Evolutionary conservation across 2,888 invertebrate species (phyloP), one percentile per base, ranked within the genome.

Genomic region (Cerceris ruficornis): DNA sequence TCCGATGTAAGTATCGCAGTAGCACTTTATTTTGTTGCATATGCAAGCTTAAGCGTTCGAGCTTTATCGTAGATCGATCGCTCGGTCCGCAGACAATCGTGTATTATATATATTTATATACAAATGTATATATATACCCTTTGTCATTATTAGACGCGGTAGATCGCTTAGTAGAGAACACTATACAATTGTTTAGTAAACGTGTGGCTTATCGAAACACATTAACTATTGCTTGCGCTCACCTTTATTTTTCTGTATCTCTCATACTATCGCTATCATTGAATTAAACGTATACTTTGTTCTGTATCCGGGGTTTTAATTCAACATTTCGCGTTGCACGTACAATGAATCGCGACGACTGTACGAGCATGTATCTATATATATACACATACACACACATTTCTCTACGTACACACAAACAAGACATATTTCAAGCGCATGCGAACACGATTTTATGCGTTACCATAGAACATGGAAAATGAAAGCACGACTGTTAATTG

Each of bases 1-100:
- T 83, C 85, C 81, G 85, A 85, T 85, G 85, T 85, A 85, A 85
- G 85, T 85, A 85, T 83, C 82, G 85, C 85, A 85, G 84, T 85
- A 84, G 85, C 84, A 82, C 81, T 82, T 83, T 83, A 85, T 79
- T 80, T 82, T 85, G 84, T 82, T 75, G 82, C 84, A 82, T 76
- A 84, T 61, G 84, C 84, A 84, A 81, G 80, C 83, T 82, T 83
- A 67, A 83, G 81, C 83, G 77, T 70, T 54, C 69, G 77, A 80
- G 77, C 75, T 80, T 80, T 66, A 77, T 73, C 57, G 70, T 80
- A 58, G 65, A 75, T 82, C 69, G 66, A 77, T 76, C 55, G 65
- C 70, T 77, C 58, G 60, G 58, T 52, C 28, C 28, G 14, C 57
- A 28, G 28, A 28, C 28, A 28, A 28, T 28, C 4, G 28, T 28